A percentile compares a stretch with the other conserved stretches of the same genome.
phyloP scores from a whole-genome alignment of 1,140 invertebrate genomes.

The Drosophila asahinai region DNA sequence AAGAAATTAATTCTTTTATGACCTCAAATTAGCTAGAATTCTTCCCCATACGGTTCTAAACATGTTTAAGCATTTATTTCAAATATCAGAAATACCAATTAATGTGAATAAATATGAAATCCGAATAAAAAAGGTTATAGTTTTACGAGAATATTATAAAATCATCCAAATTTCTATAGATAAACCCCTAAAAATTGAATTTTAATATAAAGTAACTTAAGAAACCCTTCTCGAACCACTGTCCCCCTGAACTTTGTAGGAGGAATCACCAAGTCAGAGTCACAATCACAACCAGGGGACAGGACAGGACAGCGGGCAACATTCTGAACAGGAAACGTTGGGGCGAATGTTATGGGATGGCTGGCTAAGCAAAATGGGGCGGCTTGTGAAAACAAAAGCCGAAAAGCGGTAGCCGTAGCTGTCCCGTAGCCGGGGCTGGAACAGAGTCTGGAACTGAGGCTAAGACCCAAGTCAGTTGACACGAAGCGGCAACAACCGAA shows the following conservation, averaged over 20 bases:
- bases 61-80: too few relatives aligned
- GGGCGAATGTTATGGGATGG: conserved; percentile 74
- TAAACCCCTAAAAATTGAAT: neutral
- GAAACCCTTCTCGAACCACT: conserved; percentile 12
- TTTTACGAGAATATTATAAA: neutral
- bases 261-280: conserved; percentile 50
- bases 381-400: conserved; percentile 65
- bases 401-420: conserved; percentile 29
- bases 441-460: conserved; percentile 21
- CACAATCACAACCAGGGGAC: conserved; percentile 42
- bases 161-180: neutral
- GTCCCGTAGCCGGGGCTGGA: conserved; percentile 32
- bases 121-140: neutral
- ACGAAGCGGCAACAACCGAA: conserved; percentile 63
- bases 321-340: conserved; percentile 77
- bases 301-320: conserved; percentile 42
- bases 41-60: too few relatives aligned
- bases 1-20: too few relatives aligned
- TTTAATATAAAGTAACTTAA: neutral
- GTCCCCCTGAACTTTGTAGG: conserved; percentile 30
- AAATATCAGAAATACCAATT: too few relatives aligned
- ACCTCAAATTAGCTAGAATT: too few relatives aligned
- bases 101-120: too few relatives aligned
- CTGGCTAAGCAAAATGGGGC: conserved; percentile 64
- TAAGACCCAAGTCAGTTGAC: conserved; percentile 65